phyloP scores from a whole-genome alignment of 2,113 vertebrate genomes.

The Jacana jacana region DNA sequence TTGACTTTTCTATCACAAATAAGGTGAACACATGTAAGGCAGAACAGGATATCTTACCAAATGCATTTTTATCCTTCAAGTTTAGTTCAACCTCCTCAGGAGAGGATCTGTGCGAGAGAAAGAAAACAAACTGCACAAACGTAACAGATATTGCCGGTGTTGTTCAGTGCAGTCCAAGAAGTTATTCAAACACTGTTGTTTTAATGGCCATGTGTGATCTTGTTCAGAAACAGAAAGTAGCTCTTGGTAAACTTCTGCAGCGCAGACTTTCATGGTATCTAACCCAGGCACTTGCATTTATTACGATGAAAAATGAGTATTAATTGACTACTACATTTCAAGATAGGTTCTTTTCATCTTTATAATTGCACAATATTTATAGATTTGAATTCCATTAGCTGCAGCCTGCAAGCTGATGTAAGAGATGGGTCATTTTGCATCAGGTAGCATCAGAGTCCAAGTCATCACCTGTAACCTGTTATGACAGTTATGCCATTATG shows the following conservation, averaged over 20 bases:
- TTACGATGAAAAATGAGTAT: not conserved
- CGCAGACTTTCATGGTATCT: not conserved
- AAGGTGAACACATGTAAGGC: not conserved
- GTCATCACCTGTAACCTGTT: not conserved
- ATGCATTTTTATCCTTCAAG: not conserved
- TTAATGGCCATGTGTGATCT: not conserved
- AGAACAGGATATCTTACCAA: not conserved
- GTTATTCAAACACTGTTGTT: not conserved
- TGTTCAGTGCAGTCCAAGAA: not conserved
- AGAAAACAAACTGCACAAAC: not conserved
- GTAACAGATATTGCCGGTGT: not conserved
- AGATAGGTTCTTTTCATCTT: not conserved
- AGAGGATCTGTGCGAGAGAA: not conserved
- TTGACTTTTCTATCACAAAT: not conserved
- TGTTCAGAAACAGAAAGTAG: not conserved
- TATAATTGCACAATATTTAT: slow-evolving; percentile 7
- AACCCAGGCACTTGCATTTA: not conserved
- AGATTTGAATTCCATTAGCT: slow-evolving; percentile 30
- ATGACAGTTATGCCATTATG: slow-evolving; percentile 36
- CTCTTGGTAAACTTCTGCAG: not conserved
- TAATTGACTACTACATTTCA: not conserved
- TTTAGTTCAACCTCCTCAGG: not conserved
- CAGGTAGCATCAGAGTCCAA: slow-evolving; percentile 6
- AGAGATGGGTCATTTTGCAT: slow-evolving; percentile 26
- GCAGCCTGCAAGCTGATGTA: not conserved